phyloP scores from a whole-genome alignment of 2,113 vertebrate genomes.

The Potamarius usumacintae region DNA sequence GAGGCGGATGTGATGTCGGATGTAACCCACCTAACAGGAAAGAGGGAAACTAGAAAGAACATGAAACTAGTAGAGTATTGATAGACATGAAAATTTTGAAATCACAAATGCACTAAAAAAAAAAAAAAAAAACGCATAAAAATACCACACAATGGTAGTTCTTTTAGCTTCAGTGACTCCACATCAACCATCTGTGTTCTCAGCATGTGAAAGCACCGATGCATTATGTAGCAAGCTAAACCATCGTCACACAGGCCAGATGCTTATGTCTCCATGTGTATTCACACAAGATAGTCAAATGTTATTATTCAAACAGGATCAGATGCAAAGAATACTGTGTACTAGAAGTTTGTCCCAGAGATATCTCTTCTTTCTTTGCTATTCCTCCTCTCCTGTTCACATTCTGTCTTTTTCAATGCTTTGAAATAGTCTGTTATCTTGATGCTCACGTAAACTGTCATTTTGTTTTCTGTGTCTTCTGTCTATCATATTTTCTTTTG shows the following conservation, averaged over 20 bases:
- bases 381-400: no score
- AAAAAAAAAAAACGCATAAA: not conserved
- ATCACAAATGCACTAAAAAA: not conserved
- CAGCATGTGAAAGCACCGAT: not conserved
- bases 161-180: not conserved
- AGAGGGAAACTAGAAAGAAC: no score
- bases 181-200: not conserved
- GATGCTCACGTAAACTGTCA: no score
- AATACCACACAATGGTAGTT: not conserved
- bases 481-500: no score
- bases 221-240: not conserved
- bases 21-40: no score
- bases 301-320: not conserved
- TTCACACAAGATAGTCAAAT: not conserved
- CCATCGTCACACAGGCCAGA: not conserved
- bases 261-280: not conserved
- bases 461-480: no score
- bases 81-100: no score
- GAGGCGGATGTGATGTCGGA: no score
- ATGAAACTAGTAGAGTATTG: not conserved
- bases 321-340: not conserved
- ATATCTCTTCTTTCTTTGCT: no score
- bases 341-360: not conserved
- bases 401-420: no score
- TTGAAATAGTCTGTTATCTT: no score